phyloP scores from a whole-genome alignment of 1,140 invertebrate species.

The Pissodes strobi region DNA sequence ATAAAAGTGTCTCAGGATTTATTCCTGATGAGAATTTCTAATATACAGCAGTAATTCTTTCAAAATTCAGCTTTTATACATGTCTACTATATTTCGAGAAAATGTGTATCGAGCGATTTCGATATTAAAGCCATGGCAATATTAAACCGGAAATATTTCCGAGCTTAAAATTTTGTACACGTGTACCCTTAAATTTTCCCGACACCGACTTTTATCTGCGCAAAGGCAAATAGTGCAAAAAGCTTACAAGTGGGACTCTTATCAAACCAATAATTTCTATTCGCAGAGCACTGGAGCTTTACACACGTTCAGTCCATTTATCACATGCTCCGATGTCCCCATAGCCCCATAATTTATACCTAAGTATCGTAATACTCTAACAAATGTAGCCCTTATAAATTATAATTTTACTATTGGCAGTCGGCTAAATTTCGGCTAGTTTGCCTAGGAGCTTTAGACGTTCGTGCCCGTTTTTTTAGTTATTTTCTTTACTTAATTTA shows the following conservation, averaged over 20 bases:
- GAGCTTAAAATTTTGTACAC: constrained; percentile 16
- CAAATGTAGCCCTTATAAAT: constrained; percentile 11
- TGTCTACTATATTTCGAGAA: no score
- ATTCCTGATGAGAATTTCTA: no score
- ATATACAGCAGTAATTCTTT: no score
- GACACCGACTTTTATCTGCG: constrained; percentile 12
- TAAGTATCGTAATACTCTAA: constrained; percentile 31
- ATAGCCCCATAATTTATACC: constrained; percentile 18
- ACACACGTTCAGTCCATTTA: constrained; percentile 31
- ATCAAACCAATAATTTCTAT: constrained; percentile 34
- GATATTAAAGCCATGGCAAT: no score
- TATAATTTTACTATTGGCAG: background rate
- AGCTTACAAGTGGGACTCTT: constrained; percentile 21
- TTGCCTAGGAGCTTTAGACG: no score
- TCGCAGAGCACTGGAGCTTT: constrained; percentile 26
- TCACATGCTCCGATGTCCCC: constrained; percentile 24
- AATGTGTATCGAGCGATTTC: no score
- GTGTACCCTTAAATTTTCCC: constrained; percentile 17
- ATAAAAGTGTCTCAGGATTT: no score
- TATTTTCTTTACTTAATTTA: no score
- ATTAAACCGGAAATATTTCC: background rate
- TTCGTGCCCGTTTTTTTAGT: no score
- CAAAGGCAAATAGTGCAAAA: constrained; percentile 27
- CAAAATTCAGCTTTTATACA: no score
- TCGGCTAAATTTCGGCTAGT: no score